Percentiles rank a stretch among this genome's conserved stretches.
phyloP scores from a whole-genome alignment of 1,140 invertebrate species.

The Pteromalus puparum region DNA sequence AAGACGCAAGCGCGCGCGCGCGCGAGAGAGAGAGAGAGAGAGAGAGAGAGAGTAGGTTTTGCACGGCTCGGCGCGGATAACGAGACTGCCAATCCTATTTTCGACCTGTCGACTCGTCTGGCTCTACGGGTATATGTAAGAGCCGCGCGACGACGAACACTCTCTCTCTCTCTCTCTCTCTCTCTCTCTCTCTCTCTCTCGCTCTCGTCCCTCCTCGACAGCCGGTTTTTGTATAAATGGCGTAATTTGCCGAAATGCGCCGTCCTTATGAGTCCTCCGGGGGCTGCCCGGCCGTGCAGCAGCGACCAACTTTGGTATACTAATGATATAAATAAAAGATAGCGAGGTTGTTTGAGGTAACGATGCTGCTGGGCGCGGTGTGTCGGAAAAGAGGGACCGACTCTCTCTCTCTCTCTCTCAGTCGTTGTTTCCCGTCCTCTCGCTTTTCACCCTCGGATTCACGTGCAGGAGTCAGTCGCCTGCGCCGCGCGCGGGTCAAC shows the following conservation, averaged over 20 bases:
- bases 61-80: slow-evolving; percentile 14
- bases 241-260: slow-evolving; percentile 60
- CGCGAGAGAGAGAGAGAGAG: too few species aligned
- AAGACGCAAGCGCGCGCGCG: neutral
- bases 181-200: neutral
- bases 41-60: neutral
- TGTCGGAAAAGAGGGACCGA: slow-evolving; percentile 46
- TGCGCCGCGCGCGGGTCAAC: neutral
- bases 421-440: slow-evolving; percentile 21
- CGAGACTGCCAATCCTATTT: slow-evolving; percentile 33
- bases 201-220: neutral
- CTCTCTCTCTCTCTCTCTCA: slow-evolving; percentile 35
- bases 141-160: neutral
- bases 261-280: slow-evolving; percentile 59
- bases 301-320: slow-evolving; percentile 53
- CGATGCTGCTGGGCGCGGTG: slow-evolving; percentile 52
- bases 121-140: neutral
- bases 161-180: neutral
- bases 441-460: slow-evolving; percentile 1
- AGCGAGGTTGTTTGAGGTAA: slow-evolving; percentile 60
- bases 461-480: neutral
- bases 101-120: slow-evolving; percentile 15
- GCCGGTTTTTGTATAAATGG: slow-evolving; percentile 62
- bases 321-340: slow-evolving; percentile 67
- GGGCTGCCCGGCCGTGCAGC: slow-evolving; percentile 49